Percentiles rank a stretch among this genome's conserved stretches.
Conservation (phyloP, 2,797 vertebrate genomes). For the Betta splendens region DNA sequence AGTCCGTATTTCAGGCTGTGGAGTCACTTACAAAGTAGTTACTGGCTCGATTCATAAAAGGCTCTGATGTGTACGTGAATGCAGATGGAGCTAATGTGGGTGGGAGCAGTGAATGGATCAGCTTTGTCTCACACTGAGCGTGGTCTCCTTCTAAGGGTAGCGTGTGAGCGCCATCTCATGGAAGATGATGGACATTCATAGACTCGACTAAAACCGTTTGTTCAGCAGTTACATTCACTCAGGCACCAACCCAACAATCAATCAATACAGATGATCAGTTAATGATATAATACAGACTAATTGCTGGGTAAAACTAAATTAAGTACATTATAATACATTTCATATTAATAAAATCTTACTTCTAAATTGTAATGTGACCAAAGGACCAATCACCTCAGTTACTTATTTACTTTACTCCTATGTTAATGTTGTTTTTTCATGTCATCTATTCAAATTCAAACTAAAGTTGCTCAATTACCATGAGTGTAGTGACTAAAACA, state of each 20-base stretch:
- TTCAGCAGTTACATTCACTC: background rate
- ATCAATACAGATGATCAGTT: no score
- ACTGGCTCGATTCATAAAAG: background rate
- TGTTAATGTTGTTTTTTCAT: background rate
- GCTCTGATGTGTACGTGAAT: no score
- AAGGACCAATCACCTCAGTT: no score
- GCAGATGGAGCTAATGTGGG: no score
- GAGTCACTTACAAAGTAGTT: no score
- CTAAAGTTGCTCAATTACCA: constrained; percentile 10
- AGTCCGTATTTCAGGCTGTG: background rate
- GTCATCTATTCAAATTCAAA: constrained; percentile 20
- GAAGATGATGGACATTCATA: background rate
- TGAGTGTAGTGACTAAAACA: constrained; percentile 9
- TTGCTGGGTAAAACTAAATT: no score
- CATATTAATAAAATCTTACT: no score
- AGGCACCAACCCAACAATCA: background rate
- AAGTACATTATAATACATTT: no score
- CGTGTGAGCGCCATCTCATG: constrained; percentile 62
- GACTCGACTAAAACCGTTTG: background rate
- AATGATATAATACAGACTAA: no score
- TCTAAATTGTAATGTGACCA: no score
- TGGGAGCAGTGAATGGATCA: constrained; percentile 5
- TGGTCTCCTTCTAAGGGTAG: background rate
- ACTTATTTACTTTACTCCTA: no score
- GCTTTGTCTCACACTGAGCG: background rate